These are phyloP conservation scores for Mormyrus hasselquistii DNA, from an alignment of 2,797 vertebrate species.

Conservation along the genomic window DNA sequence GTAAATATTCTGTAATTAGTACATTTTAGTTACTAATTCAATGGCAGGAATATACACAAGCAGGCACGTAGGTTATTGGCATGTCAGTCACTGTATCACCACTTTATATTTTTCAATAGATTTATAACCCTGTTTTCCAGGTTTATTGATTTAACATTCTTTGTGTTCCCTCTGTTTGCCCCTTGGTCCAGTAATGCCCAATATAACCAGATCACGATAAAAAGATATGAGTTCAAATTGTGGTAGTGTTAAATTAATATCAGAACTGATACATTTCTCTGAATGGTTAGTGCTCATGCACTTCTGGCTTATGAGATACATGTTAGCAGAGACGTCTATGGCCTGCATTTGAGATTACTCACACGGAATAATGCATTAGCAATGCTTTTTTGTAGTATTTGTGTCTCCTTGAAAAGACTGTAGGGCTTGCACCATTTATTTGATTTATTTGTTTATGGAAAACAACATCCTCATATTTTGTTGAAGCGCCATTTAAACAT, in stretches of 20 bases:
- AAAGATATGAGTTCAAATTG: background rate
- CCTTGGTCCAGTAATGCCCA: background rate
- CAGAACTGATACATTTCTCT: background rate
- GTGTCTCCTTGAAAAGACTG: background rate
- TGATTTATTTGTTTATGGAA: slow-evolving; percentile 11
- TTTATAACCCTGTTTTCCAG: background rate
- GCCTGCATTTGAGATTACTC: background rate
- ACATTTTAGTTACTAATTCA: background rate
- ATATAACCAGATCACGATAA: background rate
- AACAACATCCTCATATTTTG: background rate
- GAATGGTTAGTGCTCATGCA: background rate
- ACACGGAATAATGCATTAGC: background rate
- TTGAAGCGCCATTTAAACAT: background rate
- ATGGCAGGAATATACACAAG: background rate
- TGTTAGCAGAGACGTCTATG: background rate
- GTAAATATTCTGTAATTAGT: background rate
- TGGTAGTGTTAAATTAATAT: background rate
- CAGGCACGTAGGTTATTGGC: background rate
- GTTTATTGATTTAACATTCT: background rate
- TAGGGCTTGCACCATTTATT: background rate
- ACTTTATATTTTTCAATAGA: background rate
- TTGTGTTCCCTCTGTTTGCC: background rate
- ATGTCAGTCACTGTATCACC: background rate
- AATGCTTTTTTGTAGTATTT: background rate
- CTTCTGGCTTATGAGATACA: background rate